Evolutionary conservation across 2,797 vertebrate genomes (phyloP), one percentile per base, ranked within the genome.

Genomic region (Kryptolebias ocellatus): DNA sequence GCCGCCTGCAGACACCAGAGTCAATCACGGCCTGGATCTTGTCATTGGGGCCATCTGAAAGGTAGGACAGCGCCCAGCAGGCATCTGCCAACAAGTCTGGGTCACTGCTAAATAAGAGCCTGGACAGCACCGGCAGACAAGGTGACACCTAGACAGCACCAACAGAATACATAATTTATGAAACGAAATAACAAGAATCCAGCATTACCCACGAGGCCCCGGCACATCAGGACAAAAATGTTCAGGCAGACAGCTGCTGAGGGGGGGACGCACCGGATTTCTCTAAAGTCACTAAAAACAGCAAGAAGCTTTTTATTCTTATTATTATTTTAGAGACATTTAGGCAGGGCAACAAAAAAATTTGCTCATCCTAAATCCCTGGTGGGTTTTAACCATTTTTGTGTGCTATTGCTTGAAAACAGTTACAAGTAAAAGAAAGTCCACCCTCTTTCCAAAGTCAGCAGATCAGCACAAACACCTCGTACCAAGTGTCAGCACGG

Each of bases 11-110:
- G 72, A 99, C 98, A 7, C 98, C 98, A 0, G 98, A 99, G 91
- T 99, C 97, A 49, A 99, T 99, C 75, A 99, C 96, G 0, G 97
- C 97, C 88, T 99, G 98, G 77, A 99, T 99, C 89, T 99, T 99
- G 90, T 99, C 98, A 59, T 99, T 99, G 82, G 98, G 96, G n/a
- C 98, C 98, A 60, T 99, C 98, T 0, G 98, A 99, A 67, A 99
- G 94, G 89, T 99, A 99, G 81, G 97, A 99, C 50, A 99, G 94
- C 50, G 98, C 98, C 98, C 98, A 99, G 91, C 98, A 99, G 0
- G 97, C 97, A 17, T 99, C 98, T 45, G 98, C 98, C 88, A 99
- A 92, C 85, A 99, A 88, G 93, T 99, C 98, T 45, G 96, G 94
- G 89, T 99, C 98, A 46, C 96, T 99, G 93, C 95, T 98, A 90